Conservation (phyloP, 2,113 vertebrate species). For the Ondatra zibethicus region DNA sequence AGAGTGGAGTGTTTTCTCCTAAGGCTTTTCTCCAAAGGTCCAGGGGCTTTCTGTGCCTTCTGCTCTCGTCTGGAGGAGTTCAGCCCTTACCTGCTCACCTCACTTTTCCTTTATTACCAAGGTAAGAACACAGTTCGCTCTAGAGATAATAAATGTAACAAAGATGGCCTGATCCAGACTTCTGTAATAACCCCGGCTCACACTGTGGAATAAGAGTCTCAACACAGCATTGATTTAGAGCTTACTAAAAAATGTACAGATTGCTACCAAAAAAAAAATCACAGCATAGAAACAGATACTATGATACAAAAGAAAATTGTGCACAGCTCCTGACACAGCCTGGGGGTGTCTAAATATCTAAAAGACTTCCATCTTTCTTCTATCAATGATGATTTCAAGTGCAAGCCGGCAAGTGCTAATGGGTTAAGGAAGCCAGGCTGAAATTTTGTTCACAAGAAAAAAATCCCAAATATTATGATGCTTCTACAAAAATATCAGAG, state of each 20-base stretch:
- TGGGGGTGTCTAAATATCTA: background rate
- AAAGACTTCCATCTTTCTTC: background rate
- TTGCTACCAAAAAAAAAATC: background rate
- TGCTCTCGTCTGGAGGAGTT: slow-evolving; percentile 93
- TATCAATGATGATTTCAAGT: background rate
- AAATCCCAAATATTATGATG: background rate
- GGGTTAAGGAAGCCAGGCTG: background rate
- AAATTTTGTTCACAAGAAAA: background rate
- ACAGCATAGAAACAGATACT: background rate
- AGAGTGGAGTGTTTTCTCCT: slow-evolving; percentile 90
- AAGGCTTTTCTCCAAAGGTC: slow-evolving; percentile 91
- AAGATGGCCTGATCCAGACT: background rate
- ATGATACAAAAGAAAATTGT: background rate
- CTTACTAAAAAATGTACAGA: background rate
- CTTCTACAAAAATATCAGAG: background rate
- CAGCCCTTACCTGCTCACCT: slow-evolving; percentile 92
- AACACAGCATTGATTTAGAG: background rate
- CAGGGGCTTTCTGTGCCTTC: slow-evolving; percentile 91
- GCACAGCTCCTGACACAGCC: background rate
- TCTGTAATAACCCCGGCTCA: background rate
- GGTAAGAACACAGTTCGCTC: slow-evolving; percentile 87
- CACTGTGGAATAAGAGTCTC: background rate
- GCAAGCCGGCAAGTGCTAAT: background rate
- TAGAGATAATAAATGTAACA: slow-evolving; percentile 58
- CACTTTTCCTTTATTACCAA: slow-evolving; percentile 92